These are phyloP conservation scores for Sparus aurata DNA, from an alignment of 2,797 vertebrate genomes.

Conservation along the genomic window DNA sequence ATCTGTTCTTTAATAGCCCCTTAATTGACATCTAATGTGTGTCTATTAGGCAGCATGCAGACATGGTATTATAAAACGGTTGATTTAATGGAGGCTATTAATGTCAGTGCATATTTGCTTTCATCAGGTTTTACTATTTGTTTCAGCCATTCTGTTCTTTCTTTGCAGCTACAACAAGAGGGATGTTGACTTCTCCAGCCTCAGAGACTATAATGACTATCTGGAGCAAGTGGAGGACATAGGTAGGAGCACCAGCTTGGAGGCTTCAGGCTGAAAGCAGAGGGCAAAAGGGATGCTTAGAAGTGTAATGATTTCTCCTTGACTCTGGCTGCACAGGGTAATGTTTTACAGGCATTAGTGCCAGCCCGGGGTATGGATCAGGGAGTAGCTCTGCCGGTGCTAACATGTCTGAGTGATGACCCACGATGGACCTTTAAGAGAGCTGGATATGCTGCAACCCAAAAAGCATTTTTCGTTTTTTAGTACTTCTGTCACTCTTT, in stretches of 20 bases:
- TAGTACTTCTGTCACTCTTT: neutral
- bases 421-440: constrained; percentile 18
- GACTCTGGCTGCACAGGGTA: constrained; percentile 21
- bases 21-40: constrained; percentile 82
- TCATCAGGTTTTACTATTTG: constrained; percentile 62
- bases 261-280: constrained; percentile 20
- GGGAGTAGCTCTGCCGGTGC: constrained; percentile 21
- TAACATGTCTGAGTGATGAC: constrained; percentile 44
- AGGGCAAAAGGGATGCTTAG: constrained; percentile 17
- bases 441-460: constrained; percentile 5
- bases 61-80: constrained; percentile 75
- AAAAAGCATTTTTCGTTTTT: neutral
- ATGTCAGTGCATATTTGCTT: constrained; percentile 68
- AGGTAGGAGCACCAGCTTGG: constrained; percentile 79
- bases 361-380: constrained; percentile 32
- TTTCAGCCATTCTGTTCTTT: constrained; percentile 54
- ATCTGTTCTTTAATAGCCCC: constrained; percentile 80
- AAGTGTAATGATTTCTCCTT: constrained; percentile 47
- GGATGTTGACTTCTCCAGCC: constrained; percentile 92
- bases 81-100: constrained; percentile 77
- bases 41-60: constrained; percentile 72
- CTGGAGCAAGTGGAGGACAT: constrained; percentile 97
- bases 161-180: constrained; percentile 96
- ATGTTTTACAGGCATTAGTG: constrained; percentile 50
- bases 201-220: constrained; percentile 96